Evolutionary conservation across 1,140 invertebrate species (phyloP), one percentile per base, ranked within the genome.

Genomic region (Drosophila triauraria): DNA sequence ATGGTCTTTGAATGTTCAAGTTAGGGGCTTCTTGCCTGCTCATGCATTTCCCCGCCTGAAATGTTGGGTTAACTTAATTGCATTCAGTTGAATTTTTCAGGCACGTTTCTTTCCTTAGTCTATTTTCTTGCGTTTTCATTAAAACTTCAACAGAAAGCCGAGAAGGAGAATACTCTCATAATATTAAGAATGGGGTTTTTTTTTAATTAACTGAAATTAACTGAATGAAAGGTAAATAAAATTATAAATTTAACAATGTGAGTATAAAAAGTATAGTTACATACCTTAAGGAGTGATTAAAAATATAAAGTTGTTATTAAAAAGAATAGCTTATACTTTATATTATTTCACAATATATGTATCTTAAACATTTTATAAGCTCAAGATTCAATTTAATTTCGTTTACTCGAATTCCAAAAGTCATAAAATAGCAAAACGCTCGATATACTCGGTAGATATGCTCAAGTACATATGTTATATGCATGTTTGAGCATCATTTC

Each of bases 1-100:
- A 74, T 78, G 72, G 72, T 61, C 56, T 70, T 70, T 70, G 67
- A 70, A 70, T 70, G 67, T 70, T 68, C 67, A 56, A 27, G 4
- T 38, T 30, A 43, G 42, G 30, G 27, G 30, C 17, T 5, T 35
- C 17, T n/a, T 51, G 60, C 20, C 48, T 67, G 27, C 62, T 30
- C 62, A 67, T 38, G 38, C 47, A 20, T 69, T 69, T 69, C 38
- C 6, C 27, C 20, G 20, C 12, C 40, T 35, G 23, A 63, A 63
- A 44, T 25, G 30, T 25, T 38, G 17, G 43, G 30, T 8, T 12
- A 13, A 40, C 8, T 20, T 17, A 62, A 57, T 35, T 25, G 3
- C 27, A 63, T 10, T 40, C 8, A 25, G 53, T 40, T 54, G 1
- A 38, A 38, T 54, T 23, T 23, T 23, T 3, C 13, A 23, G 32